Evolutionary conservation across 2,113 vertebrate species (phyloP), one percentile per base, ranked within the genome.

Genomic region (Passer montanus): DNA sequence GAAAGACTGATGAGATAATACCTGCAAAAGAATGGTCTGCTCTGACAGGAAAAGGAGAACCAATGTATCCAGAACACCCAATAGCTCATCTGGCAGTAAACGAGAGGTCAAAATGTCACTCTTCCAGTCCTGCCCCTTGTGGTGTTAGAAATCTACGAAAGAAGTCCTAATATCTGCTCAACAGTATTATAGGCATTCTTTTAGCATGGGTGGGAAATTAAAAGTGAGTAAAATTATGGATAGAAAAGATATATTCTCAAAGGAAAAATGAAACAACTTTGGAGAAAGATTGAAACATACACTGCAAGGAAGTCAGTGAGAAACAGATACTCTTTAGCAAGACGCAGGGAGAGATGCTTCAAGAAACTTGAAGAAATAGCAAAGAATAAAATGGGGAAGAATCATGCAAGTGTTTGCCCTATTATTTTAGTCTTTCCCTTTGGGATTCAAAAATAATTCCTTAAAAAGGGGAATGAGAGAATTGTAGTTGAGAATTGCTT

Each of bases 1-100:
- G 64, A 85, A 95, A 96, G 90, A 95, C 93, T 90, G 92, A 97
- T 94, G 94, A 97, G 96, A 97, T 93, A 96, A 97, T 97, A 97
- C 89, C 88, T 95, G 95, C 94, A 97, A 97, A 97, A 92, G 92
- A 96, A 96, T 94, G 90, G 89, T 64, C 75, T 92, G 63, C 72
- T 78, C 85, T 97, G 95, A 95, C 93, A 94, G 95, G 88, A 97
- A 96, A 97, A 96, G 94, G 91, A 95, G 95, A 94, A 92, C 90
- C 95, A 72, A 87, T 88, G 93, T 39, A 72, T 96, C 93, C 95
- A 87, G 88, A 95, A 94, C 95, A 97, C 95, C 70, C 95, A 96
- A 94, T 97, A 95, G 88, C 90, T 97, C 95, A 96, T 94, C 72
- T 84, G 86, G 94, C 59, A 94, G 95, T 97, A 93, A 96, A 96